Percentiles rank a stretch among this genome's conserved stretches.
Evolutionary conservation across 2,888 invertebrate species (phyloP).

Genomic region (Sarcophaga caerulescens): DNA sequence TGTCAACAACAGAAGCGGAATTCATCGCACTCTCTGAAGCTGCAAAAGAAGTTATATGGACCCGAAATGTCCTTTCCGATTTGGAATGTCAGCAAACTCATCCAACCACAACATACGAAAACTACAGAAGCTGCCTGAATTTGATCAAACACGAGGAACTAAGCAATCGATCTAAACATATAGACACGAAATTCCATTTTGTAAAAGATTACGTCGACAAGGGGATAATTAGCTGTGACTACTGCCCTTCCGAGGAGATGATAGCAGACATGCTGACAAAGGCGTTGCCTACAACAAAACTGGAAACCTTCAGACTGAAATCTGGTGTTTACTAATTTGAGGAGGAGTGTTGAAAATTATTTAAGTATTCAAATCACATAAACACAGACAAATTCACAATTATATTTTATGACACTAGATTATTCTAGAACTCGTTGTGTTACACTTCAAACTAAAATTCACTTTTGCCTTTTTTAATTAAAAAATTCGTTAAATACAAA

Average conservation of each 20-base stretch:
- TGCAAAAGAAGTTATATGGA: constrained; percentile 37
- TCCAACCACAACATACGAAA: constrained; percentile 36
- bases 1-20: constrained; percentile 45
- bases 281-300: neutral
- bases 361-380: too few relatives aligned
- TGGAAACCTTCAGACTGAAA: constrained; percentile 1
- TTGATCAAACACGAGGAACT: constrained; percentile 29
- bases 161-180: constrained; percentile 37
- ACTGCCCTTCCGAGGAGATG: constrained; percentile 43
- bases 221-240: constrained; percentile 17
- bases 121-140: constrained; percentile 45
- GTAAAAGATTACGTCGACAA: constrained; percentile 42
- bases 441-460: too few relatives aligned
- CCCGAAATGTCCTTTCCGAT: constrained; percentile 28
- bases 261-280: constrained; percentile 49
- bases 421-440: too few relatives aligned
- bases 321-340: neutral
- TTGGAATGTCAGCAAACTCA: neutral
- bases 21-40: constrained; percentile 46
- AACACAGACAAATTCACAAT: too few relatives aligned
- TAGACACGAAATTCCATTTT: constrained; percentile 34
- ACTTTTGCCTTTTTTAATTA: too few relatives aligned
- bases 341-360: neutral
- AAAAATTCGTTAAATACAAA: too few relatives aligned
- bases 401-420: too few relatives aligned